Base-by-base conservation (phyloP, 2,113 vertebrate species). In the Clupea harengus region DNA sequence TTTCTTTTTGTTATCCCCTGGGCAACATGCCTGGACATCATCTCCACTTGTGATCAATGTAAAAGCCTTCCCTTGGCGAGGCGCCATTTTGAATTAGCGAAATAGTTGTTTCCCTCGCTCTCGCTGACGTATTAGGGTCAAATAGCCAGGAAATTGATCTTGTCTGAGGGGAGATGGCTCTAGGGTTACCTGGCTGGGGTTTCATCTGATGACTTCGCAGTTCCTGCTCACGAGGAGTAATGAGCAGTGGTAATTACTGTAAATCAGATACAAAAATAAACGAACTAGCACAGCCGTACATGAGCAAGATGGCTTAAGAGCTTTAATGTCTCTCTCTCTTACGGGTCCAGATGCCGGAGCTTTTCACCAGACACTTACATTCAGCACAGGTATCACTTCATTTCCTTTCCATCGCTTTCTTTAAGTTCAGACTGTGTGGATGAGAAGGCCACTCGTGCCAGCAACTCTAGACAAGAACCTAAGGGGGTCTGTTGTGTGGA, bases 51-150 rank as follows among this genome's bases (percentile, higher is more conserved):
- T 87, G 89, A 93, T 91, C 85, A 93, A 92, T 92, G 87, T 25
- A 88, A 91, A 93, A 87, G 87, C 86, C 15, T 67, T 28, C 64
- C 10, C 17, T 84, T 93, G 92, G 93, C 93, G 46, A 2, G 15
- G 50, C 57, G 91, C 93, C 92, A 93, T 90, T 82, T 91, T 89
- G 86, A 93, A 92, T 93, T 87, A 91, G 88, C 91, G 85, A 90
- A 91, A 91, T 91, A 87, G 88, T 52, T 75, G 28, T 86, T 49
- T 82, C 81, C 78, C 46, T 7, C 4, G 9, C 78, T 72, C 78
- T 84, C 17, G 44, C 57, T 81, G 67, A 67, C 11, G 67, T 78
- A 94, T 92, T 87, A 90, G 88, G 87, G 91, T 92, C 92, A 92
- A 90, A 88, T 87, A 85, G 88, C 88, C 88, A 91, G 92, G 91